Conservation (phyloP, 1,140 invertebrate species). For the Luehdorfia chinensis region DNA sequence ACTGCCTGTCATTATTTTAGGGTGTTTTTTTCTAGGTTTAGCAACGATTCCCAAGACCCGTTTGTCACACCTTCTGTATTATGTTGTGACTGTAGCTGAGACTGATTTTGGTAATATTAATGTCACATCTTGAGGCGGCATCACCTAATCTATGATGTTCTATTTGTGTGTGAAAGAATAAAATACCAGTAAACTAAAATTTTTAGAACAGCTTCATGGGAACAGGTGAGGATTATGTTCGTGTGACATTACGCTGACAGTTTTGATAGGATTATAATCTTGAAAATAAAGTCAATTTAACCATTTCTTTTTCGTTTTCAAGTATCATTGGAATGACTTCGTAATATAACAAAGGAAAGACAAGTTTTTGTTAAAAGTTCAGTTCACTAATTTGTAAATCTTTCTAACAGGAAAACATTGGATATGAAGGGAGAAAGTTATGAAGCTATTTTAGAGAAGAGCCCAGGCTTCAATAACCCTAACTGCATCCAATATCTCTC, state of each 20-base stretch:
- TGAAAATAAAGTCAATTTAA: conserved; percentile 38
- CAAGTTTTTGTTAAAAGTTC: conserved; percentile 23
- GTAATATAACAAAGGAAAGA: conserved; percentile 30
- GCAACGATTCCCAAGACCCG: conserved; percentile 51
- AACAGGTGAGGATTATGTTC: conserved; percentile 73
- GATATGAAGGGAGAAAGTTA: conserved; percentile 88
- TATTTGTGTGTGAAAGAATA: conserved; percentile 73
- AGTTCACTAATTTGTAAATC: conserved; percentile 23
- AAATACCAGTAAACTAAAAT: conserved; percentile 70
- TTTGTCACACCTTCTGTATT: conserved; percentile 48
- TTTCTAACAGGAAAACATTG: conserved; percentile 84
- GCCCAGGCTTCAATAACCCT: conserved; percentile 92
- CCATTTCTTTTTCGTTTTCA: conserved; percentile 37
- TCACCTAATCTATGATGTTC: conserved; percentile 69
- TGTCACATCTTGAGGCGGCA: conserved; percentile 66
- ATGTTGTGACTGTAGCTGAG: conserved; percentile 62
- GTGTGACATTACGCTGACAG: conserved; percentile 63
- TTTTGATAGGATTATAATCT: conserved; percentile 54
- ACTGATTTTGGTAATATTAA: conserved; percentile 66
- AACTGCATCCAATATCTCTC: conserved; percentile 90
- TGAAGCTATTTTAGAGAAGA: conserved; percentile 90
- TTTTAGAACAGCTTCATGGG: conserved; percentile 74
- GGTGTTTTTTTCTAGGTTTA: conserved; percentile 76
- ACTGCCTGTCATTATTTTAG: conserved; percentile 63
- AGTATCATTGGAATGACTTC: conserved; percentile 38